Conservation (phyloP, 2,888 invertebrate species). For the Belgica antarctica region DNA sequence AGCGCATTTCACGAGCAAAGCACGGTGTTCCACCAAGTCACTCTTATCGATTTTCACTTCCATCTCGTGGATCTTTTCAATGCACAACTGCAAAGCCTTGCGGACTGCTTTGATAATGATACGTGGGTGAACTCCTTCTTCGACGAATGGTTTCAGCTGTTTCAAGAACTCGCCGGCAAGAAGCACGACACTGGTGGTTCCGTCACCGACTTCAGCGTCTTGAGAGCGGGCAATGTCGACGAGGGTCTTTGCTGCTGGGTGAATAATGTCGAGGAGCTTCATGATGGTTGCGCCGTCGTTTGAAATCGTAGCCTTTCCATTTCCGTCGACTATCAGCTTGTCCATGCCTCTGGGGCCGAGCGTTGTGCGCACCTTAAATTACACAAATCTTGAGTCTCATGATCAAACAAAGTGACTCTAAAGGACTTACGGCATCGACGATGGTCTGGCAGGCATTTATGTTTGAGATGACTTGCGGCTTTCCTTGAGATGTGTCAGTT, state of each 20-base stretch:
- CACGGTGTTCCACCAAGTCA: slow-evolving; percentile 60
- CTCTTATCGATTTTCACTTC: slow-evolving; percentile 74
- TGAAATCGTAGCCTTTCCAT: slow-evolving; percentile 92
- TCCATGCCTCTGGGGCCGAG: slow-evolving; percentile 99
- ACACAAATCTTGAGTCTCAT: neutral
- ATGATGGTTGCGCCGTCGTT: slow-evolving; percentile 99
- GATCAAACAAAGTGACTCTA: neutral
- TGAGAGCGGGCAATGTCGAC: slow-evolving; percentile 99
- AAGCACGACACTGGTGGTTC: slow-evolving; percentile 95
- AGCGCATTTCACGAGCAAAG: slow-evolving; percentile 81
- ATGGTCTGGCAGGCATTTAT: slow-evolving; percentile 96
- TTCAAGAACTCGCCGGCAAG: slow-evolving; percentile 94
- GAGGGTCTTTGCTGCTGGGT: slow-evolving; percentile 95
- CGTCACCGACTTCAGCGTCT: slow-evolving; percentile 98
- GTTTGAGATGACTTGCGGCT: slow-evolving; percentile 92
- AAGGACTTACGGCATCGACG: slow-evolving; percentile 79
- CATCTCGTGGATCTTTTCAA: slow-evolving; percentile 78
- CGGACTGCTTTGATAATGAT: slow-evolving; percentile 87
- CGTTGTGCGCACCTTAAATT: slow-evolving; percentile 75
- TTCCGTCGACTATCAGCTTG: slow-evolving; percentile 89
- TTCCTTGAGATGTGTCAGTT: slow-evolving; percentile 94
- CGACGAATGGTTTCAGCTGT: slow-evolving; percentile 90
- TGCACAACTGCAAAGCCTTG: slow-evolving; percentile 75
- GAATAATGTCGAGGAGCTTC: slow-evolving; percentile 95
- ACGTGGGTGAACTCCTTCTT: slow-evolving; percentile 93